Base-by-base conservation (phyloP, 1,140 invertebrate genomes). In the Drosophila kanapiae region DNA sequence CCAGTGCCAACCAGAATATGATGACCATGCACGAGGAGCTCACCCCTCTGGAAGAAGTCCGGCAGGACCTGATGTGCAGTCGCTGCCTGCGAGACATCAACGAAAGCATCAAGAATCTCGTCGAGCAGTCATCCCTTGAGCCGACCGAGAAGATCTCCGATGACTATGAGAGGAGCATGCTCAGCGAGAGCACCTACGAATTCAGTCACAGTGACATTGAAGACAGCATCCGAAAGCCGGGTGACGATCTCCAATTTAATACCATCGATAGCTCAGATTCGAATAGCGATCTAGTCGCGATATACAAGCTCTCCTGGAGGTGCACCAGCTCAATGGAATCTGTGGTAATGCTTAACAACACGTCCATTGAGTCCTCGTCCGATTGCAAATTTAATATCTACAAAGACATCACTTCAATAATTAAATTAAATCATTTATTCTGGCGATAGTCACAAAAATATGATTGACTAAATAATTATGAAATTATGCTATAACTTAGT, bases 251-350 rank as follows among this genome's bases (percentile, higher is more conserved):
- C 38, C 67, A 84, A 23, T 47, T 75, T 14, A 79, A 76, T 18
- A 42, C 45, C 13, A 59, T 63, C 11, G 70, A 65, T 7, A 91
- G 75, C 37, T 88, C 94, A 40, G 96, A 96, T 88, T 95, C 95
- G 0, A 98, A 98, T 91, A 94, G 96, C 79, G 95, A 96, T 29
- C 94, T 98, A 29, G 97, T 98, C 27, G 95, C 97, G 92, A 98
- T 98, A 91, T 98, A 98, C 91, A 97, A 98, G 96, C 96, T 23
- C 93, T 98, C 29, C 91, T 97, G 6, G 95, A 97, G 90, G 95
- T 97, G 16, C n/a, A n/a, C n/a, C n/a, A n/a, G n/a, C n/a, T n/a
- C n/a, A n/a, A n/a, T n/a, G n/a, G n/a, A n/a, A n/a, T n/a, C n/a
- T n/a, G n/a, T n/a, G n/a, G n/a, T n/a, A n/a, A n/a, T n/a, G n/a